phyloP scores from a whole-genome alignment of 2,888 invertebrate genomes.

The Bellardia pandia region DNA sequence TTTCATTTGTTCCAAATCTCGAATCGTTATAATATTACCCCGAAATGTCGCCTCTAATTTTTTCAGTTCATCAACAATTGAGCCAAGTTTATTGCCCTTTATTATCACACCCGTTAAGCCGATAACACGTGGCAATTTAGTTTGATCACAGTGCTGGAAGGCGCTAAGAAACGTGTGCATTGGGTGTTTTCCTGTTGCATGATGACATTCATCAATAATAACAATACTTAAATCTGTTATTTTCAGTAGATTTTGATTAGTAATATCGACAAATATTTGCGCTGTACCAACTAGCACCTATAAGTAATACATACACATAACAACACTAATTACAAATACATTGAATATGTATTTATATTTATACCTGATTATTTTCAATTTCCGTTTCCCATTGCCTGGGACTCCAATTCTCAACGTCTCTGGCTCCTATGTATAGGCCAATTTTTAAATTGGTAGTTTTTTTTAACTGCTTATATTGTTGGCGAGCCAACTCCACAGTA shows the following conservation, averaged over 20 bases:
- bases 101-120: slow-evolving; percentile 95
- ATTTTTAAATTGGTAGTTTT: slow-evolving; percentile 87
- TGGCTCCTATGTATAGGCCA: slow-evolving; percentile 89
- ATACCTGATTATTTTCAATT: slow-evolving; percentile 87
- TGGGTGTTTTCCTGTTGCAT: slow-evolving; percentile 91
- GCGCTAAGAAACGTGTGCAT: slow-evolving; percentile 91
- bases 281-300: slow-evolving; percentile 88
- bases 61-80: slow-evolving; percentile 85
- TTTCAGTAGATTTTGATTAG: slow-evolving; percentile 87
- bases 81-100: slow-evolving; percentile 87
- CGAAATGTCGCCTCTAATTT: slow-evolving; percentile 90
- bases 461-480: slow-evolving; percentile 89
- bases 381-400: slow-evolving; percentile 87
- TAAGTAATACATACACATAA: not conserved
- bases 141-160: slow-evolving; percentile 84
- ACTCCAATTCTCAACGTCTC: slow-evolving; percentile 90
- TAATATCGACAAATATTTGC: slow-evolving; percentile 91
- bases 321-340: no score
- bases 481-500: slow-evolving; percentile 91
- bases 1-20: slow-evolving; percentile 84
- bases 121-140: slow-evolving; percentile 89
- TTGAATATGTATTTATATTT: not conserved
- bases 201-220: slow-evolving; percentile 98
- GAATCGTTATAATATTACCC: slow-evolving; percentile 89
- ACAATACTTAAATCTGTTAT: slow-evolving; percentile 90